Evolutionary conservation across 2,797 vertebrate genomes (phyloP).

Genomic region (Myotis planiceps): DNA sequence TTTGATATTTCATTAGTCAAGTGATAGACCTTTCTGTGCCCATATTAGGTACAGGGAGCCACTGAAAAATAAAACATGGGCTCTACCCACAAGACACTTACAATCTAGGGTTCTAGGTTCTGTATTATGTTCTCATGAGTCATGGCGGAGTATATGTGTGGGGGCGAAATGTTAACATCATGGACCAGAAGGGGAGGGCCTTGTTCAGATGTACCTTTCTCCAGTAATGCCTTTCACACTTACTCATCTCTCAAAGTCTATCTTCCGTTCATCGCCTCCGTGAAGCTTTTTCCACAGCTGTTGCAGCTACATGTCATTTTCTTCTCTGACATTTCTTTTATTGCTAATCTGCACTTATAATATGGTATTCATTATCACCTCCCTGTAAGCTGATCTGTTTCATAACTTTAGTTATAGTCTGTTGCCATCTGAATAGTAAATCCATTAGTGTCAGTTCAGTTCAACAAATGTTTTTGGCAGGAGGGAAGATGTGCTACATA

Average conservation of each 20-base stretch:
- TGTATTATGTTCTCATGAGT: neutral
- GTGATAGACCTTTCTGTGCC: neutral
- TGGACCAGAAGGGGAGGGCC: neutral
- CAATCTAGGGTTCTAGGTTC: neutral
- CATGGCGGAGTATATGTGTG: neutral
- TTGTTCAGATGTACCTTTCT: neutral
- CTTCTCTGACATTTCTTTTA: neutral
- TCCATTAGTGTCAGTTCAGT: neutral
- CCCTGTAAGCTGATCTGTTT: neutral
- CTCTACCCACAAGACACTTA: neutral
- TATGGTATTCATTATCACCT: neutral
- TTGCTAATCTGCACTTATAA: neutral
- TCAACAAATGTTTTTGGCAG: neutral
- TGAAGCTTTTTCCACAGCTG: neutral
- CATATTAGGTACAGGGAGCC: neutral
- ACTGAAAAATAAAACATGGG: neutral
- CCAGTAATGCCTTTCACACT: neutral
- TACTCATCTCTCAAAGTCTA: neutral
- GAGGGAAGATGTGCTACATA: neutral
- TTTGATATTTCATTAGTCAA: neutral
- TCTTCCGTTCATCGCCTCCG: neutral
- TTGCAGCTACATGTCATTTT: neutral
- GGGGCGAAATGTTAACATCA: neutral
- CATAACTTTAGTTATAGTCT: neutral
- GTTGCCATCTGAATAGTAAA: neutral